Evolutionary conservation across 2,888 invertebrate species (phyloP).

Genomic region (Thereva nobilitata): DNA sequence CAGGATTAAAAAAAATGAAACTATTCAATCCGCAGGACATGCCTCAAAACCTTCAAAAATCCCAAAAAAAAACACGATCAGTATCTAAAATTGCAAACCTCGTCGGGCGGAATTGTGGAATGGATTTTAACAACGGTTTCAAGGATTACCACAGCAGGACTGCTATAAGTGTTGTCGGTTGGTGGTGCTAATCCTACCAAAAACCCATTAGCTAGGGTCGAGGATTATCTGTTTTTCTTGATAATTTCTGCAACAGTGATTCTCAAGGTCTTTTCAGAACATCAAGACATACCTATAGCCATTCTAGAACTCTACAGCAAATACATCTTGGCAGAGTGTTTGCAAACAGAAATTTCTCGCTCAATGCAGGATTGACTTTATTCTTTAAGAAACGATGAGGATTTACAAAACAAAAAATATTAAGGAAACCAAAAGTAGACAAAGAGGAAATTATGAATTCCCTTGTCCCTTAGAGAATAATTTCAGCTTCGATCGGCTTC

Average conservation of each 20-base stretch:
- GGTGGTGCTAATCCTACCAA: constrained; percentile 30
- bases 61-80: no score
- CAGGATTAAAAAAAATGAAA: no score
- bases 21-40: no score
- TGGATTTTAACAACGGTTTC: no score
- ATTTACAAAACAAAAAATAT: constrained; percentile 5
- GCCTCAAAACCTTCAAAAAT: no score
- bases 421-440: constrained; percentile 2
- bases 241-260: constrained; percentile 26
- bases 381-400: background rate
- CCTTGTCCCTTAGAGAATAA: background rate
- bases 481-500: constrained; percentile 13
- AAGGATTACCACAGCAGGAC: constrained; percentile 30
- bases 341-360: constrained; percentile 39
- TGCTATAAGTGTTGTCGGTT: constrained; percentile 21
- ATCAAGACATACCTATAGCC: background rate
- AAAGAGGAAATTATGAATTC: no score
- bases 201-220: constrained; percentile 33
- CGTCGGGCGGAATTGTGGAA: no score
- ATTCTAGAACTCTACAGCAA: background rate
- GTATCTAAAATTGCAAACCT: no score
- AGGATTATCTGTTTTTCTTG: constrained; percentile 23
- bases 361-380: constrained; percentile 22
- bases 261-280: background rate
- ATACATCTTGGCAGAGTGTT: constrained; percentile 25